Evolutionary conservation across 2,797 vertebrate genomes (phyloP).

Genomic region (Pantherophis vulpinus): DNA sequence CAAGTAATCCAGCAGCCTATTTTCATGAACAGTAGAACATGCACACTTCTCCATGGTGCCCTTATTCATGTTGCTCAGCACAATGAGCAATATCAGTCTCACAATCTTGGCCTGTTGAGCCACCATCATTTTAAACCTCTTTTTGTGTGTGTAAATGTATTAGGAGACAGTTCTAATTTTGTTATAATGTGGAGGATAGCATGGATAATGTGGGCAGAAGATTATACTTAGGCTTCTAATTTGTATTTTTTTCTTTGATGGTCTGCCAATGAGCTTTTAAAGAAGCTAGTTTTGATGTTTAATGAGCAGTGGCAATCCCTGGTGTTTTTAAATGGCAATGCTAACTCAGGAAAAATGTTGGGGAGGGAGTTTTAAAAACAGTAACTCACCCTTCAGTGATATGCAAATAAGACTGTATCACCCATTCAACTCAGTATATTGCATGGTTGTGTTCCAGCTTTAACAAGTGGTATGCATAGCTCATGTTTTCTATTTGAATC

Average conservation of each 20-base stretch:
- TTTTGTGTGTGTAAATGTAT: neutral
- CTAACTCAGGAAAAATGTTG: neutral
- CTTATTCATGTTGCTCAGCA: neutral
- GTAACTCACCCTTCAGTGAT: neutral
- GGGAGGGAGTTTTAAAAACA: neutral
- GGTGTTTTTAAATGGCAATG: neutral
- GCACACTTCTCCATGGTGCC: neutral
- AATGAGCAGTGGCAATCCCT: neutral
- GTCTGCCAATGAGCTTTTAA: neutral
- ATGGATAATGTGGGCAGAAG: neutral
- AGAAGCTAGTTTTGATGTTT: neutral
- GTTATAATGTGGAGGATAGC: neutral
- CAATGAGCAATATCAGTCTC: neutral
- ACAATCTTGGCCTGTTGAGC: neutral
- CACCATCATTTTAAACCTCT: neutral
- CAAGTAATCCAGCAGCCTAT: neutral
- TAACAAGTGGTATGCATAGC: neutral
- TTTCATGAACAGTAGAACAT: neutral
- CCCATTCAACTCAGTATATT: neutral
- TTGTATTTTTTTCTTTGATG: neutral
- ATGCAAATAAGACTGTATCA: neutral
- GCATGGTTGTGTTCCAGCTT: neutral
- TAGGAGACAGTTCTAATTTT: neutral
- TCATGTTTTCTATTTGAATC: neutral
- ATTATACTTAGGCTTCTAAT: neutral